Evolutionary conservation across 2,888 invertebrate genomes (phyloP).

Genomic region (Balanococcus diminutus): DNA sequence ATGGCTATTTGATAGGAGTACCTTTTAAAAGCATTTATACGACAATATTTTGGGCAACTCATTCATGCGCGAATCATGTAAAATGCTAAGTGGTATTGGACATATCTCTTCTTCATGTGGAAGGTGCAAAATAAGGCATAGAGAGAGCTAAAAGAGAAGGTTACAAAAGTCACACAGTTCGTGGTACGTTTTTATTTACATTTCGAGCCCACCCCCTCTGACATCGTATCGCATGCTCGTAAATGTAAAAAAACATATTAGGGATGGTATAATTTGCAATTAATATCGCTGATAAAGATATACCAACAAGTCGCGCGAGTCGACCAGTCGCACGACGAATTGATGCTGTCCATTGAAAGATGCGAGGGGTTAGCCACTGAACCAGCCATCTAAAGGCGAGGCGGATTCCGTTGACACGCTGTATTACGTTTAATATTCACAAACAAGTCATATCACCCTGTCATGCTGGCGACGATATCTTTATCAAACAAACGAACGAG

Average conservation of each 20-base stretch:
- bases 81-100: neutral
- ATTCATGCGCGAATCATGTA: neutral
- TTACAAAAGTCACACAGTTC: conserved; percentile 1
- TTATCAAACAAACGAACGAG: conserved; percentile 43
- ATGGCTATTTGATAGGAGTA: conserved; percentile 50
- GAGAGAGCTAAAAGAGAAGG: neutral
- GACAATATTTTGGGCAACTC: neutral
- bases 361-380: neutral
- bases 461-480: conserved; percentile 27
- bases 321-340: conserved; percentile 44
- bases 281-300: conserved; percentile 51
- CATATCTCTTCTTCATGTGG: neutral
- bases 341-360: conserved; percentile 37
- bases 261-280: conserved; percentile 48
- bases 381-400: too few species aligned
- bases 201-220: neutral
- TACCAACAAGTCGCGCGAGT: conserved; percentile 44
- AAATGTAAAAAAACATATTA: neutral
- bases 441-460: conserved; percentile 24
- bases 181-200: neutral
- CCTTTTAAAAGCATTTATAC: conserved; percentile 10
- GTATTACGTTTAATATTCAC: conserved; percentile 43
- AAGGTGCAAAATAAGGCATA: neutral
- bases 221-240: too few species aligned
- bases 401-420: conserved; percentile 38